Conservation (phyloP, 2,797 vertebrate species). For the Trachops cirrhosus region DNA sequence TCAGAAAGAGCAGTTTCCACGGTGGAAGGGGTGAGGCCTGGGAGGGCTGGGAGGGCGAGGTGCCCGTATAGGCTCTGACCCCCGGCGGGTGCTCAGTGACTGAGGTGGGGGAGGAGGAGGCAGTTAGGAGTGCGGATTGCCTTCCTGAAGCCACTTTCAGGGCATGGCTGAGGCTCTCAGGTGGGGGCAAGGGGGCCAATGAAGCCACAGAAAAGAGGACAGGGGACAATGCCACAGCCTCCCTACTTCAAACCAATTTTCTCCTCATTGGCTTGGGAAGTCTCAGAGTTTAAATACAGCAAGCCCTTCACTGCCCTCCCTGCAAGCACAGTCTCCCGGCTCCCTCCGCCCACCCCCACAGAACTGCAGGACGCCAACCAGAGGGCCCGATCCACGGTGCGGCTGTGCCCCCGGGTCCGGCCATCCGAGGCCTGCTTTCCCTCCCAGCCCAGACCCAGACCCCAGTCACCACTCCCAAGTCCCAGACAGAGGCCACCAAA, state of each 20-base stretch:
- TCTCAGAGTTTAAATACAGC: not conserved
- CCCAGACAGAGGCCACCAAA: not conserved
- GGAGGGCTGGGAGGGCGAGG: not conserved
- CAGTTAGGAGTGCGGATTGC: fast-evolving
- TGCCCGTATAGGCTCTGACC: fast-evolving
- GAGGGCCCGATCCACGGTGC: fast-evolving
- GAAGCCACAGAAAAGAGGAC: not conserved
- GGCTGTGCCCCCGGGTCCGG: not conserved
- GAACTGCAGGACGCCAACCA: not conserved
- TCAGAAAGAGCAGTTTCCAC: not conserved
- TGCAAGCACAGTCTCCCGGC: not conserved
- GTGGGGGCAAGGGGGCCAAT: not conserved
- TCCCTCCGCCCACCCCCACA: too few relatives aligned
- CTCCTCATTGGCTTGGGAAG: not conserved
- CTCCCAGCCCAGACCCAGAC: not conserved
- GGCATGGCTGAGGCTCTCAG: not conserved
- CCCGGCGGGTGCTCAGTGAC: not conserved
- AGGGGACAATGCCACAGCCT: not conserved
- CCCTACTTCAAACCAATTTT: not conserved
- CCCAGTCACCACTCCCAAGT: not conserved
- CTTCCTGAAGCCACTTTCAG: not conserved
- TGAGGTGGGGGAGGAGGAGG: fast-evolving
- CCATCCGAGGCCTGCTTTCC: not conserved
- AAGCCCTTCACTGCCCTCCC: not conserved
- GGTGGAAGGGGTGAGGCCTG: not conserved